Percentiles rank a stretch among this genome's conserved stretches.
Evolutionary conservation across 2,888 invertebrate genomes (phyloP).

Genomic region (Hemaris fuciformis): DNA sequence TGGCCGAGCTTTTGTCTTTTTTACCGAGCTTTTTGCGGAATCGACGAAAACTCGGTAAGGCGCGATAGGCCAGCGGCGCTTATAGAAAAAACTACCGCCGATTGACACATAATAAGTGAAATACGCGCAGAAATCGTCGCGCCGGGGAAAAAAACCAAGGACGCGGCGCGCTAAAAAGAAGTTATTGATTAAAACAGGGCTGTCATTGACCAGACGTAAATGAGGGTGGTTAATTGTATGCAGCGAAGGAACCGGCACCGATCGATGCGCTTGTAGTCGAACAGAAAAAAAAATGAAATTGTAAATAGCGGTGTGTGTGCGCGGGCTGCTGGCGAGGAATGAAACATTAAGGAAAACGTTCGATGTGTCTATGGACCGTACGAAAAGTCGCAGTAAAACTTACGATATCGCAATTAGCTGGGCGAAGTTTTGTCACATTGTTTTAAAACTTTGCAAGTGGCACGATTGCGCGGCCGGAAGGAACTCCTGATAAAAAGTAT

Average conservation of each 20-base stretch:
- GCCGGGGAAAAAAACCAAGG: constrained; percentile 80
- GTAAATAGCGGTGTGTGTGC: background rate
- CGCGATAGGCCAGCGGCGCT: constrained; percentile 38
- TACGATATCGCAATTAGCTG: background rate
- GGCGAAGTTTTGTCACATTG: background rate
- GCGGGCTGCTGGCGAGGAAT: background rate
- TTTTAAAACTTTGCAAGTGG: background rate
- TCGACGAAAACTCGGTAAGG: constrained; percentile 62
- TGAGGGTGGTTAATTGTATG: constrained; percentile 81
- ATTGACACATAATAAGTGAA: constrained; percentile 76
- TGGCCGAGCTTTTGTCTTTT: constrained; percentile 76
- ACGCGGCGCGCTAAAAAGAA: constrained; percentile 78
- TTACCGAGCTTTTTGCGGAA: constrained; percentile 74
- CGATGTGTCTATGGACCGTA: background rate
- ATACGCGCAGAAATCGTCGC: constrained; percentile 79
- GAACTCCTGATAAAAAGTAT: background rate
- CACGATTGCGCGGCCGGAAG: background rate
- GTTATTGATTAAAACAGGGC: constrained; percentile 81
- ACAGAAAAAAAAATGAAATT: constrained; percentile 5
- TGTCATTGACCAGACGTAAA: constrained; percentile 81
- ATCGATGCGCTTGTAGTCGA: constrained; percentile 45
- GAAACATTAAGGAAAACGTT: background rate
- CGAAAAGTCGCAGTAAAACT: background rate
- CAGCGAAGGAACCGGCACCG: constrained; percentile 59
- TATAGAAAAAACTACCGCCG: constrained; percentile 53